Base-by-base conservation (phyloP, 2,888 invertebrate species). In the Arge pagana region DNA sequence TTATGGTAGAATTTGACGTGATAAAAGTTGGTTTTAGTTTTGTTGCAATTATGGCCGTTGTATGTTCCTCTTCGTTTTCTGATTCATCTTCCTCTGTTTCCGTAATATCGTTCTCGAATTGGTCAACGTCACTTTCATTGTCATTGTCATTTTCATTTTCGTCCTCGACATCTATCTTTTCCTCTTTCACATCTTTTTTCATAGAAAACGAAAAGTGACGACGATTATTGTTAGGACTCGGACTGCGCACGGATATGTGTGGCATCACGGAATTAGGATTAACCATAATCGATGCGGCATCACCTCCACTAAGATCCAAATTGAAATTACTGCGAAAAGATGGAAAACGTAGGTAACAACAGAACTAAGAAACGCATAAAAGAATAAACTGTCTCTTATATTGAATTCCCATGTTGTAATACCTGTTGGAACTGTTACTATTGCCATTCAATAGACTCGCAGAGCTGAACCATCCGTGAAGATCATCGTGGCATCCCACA, bases 211-310 rank as follows among this genome's bases (percentile, higher is more conserved):
- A 50, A 49, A 72, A 72, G 24, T 71, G 68, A 11, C 50, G 50
- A 35, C 43, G 50, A 42, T 52, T 54, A 28, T 35, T 48, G 11
- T 49, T 28, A 10, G 58, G 58, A 33, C 55, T 60, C 31, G 58
- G 64, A 54, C 65, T 67, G 7, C 67, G 60, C 3, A 64, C 58
- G 7, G 68, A 84, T 58, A 88, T 83, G 30, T 88, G 81, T 1
- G 94, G 93, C 87, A 93, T 89, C 35, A 93, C 93, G 19, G 90
- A 90, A 69, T 91, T 93, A 3, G 94, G 94, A 78, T 94, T 93
- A 4, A 94, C 94, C 84, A 93, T 87, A 59, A 90, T 86, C 10
- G 87, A 86, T 56, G 85, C 85, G 33, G 87, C 87, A 70, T 90
- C 90, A 7, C 84, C 84, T 19, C 85, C 83, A 67, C 83, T 85